These are phyloP conservation scores for Florisuga fusca DNA, from an alignment of 2,797 vertebrate genomes.

Conservation along the genomic window DNA sequence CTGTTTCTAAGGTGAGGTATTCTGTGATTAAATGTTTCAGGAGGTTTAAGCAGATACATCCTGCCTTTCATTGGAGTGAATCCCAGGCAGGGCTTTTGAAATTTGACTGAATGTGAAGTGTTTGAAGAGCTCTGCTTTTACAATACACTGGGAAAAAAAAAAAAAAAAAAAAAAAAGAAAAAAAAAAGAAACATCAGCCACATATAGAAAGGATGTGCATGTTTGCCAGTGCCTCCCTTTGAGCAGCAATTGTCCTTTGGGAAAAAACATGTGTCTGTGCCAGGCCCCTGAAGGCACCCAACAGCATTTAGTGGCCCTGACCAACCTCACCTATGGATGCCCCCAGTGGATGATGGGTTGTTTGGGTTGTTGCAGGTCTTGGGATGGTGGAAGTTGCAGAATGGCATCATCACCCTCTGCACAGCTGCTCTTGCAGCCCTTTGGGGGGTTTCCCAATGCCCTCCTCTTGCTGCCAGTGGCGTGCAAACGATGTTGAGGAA, in stretches of 20 bases:
- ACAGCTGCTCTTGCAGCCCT: too few relatives aligned
- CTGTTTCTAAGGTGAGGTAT: background rate
- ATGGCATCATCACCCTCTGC: background rate
- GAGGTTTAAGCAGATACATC: background rate
- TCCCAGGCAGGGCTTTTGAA: background rate
- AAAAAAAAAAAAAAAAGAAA: fast-evolving
- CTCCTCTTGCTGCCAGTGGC: background rate
- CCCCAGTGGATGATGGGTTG: background rate
- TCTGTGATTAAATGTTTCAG: background rate
- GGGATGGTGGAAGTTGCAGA: background rate
- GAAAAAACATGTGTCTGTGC: too few relatives aligned
- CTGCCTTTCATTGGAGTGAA: background rate
- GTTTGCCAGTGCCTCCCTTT: background rate
- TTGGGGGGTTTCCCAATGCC: background rate
- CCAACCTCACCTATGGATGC: background rate
- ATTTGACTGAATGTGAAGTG: background rate
- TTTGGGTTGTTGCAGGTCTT: background rate
- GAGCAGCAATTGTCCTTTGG: background rate
- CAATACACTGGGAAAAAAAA: background rate
- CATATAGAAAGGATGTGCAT: background rate
- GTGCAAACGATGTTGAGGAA: background rate
- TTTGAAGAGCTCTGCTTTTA: background rate
- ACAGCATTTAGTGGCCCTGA: background rate
- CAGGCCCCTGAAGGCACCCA: background rate
- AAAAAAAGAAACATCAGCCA: background rate